phyloP scores from a whole-genome alignment of 2,113 vertebrate species.

The Chloroceryle aenea region DNA sequence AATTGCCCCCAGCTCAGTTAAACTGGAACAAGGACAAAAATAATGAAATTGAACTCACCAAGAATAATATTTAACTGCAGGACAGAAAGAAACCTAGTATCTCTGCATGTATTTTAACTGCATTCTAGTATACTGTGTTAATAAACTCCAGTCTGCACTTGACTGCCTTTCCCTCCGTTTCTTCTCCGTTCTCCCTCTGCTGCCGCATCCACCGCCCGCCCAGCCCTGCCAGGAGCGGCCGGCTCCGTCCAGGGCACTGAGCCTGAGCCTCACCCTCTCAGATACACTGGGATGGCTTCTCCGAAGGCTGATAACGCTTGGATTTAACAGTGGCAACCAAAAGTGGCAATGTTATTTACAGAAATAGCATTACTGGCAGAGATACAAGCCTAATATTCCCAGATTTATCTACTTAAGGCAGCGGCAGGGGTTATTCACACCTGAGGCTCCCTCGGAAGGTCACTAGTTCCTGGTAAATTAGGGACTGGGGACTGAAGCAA shows the following conservation, averaged over 20 bases:
- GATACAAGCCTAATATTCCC: neutral
- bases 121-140: no score
- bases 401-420: neutral
- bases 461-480: neutral
- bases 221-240: neutral
- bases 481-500: neutral
- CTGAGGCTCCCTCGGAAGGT: neutral
- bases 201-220: no score
- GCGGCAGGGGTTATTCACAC: neutral
- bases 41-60: neutral
- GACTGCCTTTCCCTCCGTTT: neutral
- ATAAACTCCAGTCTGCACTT: neutral
- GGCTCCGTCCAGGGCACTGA: neutral
- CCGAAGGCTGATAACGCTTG: neutral
- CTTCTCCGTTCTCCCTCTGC: neutral
- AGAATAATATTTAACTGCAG: constrained; percentile 4
- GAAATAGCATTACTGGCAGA: neutral
- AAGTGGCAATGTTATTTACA: neutral
- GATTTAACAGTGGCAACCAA: neutral
- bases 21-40: constrained; percentile 28
- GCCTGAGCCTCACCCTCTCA: neutral
- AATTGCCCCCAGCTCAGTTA: neutral
- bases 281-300: neutral
- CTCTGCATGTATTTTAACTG: neutral
- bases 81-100: neutral